phyloP scores from a whole-genome alignment of 2,113 vertebrate genomes.

The Aspidoscelis tigris region DNA sequence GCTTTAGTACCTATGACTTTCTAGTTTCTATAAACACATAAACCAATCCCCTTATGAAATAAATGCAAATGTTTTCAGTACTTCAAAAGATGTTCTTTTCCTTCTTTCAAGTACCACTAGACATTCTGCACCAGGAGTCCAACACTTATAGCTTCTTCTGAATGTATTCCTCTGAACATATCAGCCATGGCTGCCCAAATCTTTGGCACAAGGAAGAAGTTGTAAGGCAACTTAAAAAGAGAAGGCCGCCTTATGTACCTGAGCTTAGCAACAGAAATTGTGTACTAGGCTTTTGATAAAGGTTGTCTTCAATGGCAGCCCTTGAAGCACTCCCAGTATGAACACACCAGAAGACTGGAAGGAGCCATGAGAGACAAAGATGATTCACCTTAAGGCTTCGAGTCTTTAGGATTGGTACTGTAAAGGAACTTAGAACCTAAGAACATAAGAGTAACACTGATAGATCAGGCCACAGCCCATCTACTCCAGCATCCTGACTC shows the following conservation, averaged over 20 bases:
- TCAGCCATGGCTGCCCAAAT: not conserved
- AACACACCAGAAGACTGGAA: too few species aligned
- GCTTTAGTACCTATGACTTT: conserved; percentile 10
- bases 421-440: too few species aligned
- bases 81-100: not conserved
- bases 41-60: conserved; percentile 14
- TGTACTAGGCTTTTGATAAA: too few species aligned
- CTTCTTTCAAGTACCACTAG: not conserved
- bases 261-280: too few species aligned
- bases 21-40: conserved; percentile 14
- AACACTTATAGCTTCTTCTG: not conserved
- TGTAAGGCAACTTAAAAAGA: not conserved
- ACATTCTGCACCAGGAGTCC: not conserved
- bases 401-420: too few species aligned
- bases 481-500: too few species aligned
- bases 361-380: too few species aligned
- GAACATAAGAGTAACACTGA: too few species aligned
- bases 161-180: not conserved
- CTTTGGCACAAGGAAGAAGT: not conserved
- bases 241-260: not conserved
- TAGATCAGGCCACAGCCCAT: too few species aligned
- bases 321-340: too few species aligned
- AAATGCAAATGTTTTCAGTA: not conserved
- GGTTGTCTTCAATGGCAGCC: too few species aligned
- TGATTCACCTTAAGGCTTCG: too few species aligned